phyloP scores from a whole-genome alignment of 2,113 vertebrate species.

The Epinephelus moara region DNA sequence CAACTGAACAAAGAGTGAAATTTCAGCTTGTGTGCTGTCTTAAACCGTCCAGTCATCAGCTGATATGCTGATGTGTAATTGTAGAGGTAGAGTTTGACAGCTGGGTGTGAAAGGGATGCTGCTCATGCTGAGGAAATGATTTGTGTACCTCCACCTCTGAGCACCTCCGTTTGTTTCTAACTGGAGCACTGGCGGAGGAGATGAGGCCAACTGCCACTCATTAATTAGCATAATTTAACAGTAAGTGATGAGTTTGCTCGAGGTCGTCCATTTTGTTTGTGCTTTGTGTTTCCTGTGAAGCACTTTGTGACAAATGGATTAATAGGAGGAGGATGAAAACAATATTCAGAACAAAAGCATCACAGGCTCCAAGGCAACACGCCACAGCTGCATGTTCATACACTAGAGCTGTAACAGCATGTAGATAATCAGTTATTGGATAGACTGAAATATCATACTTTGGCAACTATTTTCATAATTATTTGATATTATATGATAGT shows the following conservation, averaged over 20 bases:
- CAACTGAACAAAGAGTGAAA: conserved; percentile 7
- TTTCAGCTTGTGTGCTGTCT: not conserved
- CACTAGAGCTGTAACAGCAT: not conserved
- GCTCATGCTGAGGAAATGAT: not conserved
- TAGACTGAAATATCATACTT: too few relatives aligned
- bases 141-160: conserved; percentile 7
- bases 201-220: conserved; percentile 12
- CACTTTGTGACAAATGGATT: not conserved
- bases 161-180: conserved; percentile 13
- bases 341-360: not conserved
- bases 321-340: conserved; percentile 5
- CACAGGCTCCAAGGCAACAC: too few relatives aligned
- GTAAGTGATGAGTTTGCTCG: conserved; percentile 7
- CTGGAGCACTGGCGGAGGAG: conserved; percentile 7
- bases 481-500: not conserved
- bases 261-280: not conserved
- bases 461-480: not conserved
- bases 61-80: not conserved
- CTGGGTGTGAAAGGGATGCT: not conserved
- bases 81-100: not conserved
- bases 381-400: not conserved
- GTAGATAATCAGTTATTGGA: too few relatives aligned
- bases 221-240: conserved; percentile 27
- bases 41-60: not conserved
- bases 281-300: conserved; percentile 7